These are phyloP conservation scores for Acrobasis suavella DNA, from an alignment of 2,888 invertebrate genomes.

Conservation along the genomic window DNA sequence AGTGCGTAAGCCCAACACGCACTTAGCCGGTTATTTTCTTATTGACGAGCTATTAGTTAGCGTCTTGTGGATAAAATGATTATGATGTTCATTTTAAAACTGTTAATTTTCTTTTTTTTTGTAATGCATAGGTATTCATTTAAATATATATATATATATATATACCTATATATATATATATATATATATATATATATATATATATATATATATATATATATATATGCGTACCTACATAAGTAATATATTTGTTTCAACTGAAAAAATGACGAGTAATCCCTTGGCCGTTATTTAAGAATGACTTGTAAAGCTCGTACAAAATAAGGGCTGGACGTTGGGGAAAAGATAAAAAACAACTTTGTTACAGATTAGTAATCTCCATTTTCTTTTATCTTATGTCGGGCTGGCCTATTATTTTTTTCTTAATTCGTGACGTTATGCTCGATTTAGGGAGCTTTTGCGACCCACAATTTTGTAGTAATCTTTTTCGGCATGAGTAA, in stretches of 20 bases:
- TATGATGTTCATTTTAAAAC: too few species aligned
- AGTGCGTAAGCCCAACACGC: too few species aligned
- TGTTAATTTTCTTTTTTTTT: too few species aligned
- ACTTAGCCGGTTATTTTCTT: too few species aligned
- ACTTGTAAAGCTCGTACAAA: slow-evolving; percentile 22
- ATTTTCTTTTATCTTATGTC: slow-evolving; percentile 24
- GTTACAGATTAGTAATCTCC: slow-evolving; percentile 25
- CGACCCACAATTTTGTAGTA: slow-evolving; percentile 10
- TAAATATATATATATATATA: too few species aligned
- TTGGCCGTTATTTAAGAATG: slow-evolving; percentile 17
- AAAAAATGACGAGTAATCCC: slow-evolving; percentile 12
- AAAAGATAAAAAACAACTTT: slow-evolving; percentile 25
- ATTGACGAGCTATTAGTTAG: too few species aligned
- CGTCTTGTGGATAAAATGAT: too few species aligned
- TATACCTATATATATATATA: too few species aligned
- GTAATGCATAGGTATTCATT: too few species aligned
- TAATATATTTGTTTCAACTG: background rate
- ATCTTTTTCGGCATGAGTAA: slow-evolving; percentile 14
- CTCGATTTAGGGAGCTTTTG: slow-evolving; percentile 17
- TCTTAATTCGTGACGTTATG: slow-evolving; percentile 22
- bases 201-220: too few species aligned
- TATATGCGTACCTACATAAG: too few species aligned
- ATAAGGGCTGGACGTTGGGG: slow-evolving; percentile 19
- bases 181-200: too few species aligned
- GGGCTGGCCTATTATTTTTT: slow-evolving; percentile 22